Base-by-base conservation (phyloP, 2,888 invertebrate species). In the Ferdinandea cuprea region DNA sequence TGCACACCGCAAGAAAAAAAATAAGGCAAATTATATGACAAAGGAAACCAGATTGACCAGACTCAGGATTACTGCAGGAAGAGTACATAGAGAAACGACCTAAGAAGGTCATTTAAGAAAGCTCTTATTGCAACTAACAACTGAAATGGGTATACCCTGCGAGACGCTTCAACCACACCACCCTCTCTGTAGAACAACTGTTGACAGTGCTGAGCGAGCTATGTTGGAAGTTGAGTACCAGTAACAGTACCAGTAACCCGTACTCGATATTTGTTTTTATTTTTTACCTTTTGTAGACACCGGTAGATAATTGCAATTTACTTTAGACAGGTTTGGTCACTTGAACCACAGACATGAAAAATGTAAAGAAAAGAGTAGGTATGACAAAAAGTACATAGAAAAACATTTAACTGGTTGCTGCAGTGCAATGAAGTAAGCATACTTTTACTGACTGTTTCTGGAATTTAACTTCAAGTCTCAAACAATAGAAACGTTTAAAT, bases 71-170 rank as follows among this genome's bases (percentile, higher is more conserved):
- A 42, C 65, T 48, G 71, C 77, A 81, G 81, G 71, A 81, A 77
- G 81, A 59, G 25, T 59, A 66, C 46, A 74, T 25, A 52, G 25
- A 63, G 17, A 71, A 81, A 81, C 81, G 81, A 81, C 81, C 81
- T 81, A 77, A 76, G 76, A 77, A 81, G 81, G 81, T 81, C 81
- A 81, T 81, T 81, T 40, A 46, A 59, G 35, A 76, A 77, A 81
- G 81, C 81, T 81, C 65, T 69, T 17, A 8, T 52, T 56, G 46
- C 35, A 28, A 44, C 56, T 61, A 63, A 52, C 48, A 35, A 19
- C 35, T 30, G n/a, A 61, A 17, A 54, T 46, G 44, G 21, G n/a
- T 21, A n/a, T n/a, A 66, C 50, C n/a, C 17, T 46, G 44, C 19
- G 77, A 48, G 54, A 40, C 50, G 25, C 30, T 35, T 42, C 35